Evolutionary conservation across 2,797 vertebrate genomes (phyloP), one percentile per base, ranked within the genome.

Genomic region (Myripristis jacobus): DNA sequence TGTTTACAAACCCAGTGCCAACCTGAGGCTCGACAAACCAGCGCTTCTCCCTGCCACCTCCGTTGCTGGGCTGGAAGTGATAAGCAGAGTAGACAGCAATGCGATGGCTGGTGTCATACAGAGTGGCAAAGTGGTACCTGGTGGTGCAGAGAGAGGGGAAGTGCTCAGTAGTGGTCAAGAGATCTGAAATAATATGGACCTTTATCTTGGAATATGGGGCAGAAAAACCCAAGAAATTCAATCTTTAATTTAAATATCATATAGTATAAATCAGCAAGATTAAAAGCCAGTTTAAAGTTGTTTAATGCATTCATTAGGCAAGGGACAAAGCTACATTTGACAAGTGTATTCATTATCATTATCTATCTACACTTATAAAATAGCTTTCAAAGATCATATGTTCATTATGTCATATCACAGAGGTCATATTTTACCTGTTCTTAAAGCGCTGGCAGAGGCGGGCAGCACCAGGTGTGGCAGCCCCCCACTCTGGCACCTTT

Each of bases 1-100:
- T 29, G 8, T 38, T 19, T 18, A 56, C 2, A 15, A 18, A 43
- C 19, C 15, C 24, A 12, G 21, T 19, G 70, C 85, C 52, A 59
- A 94, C 94, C 92, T 94, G 93, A 53, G 93, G 93, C 80, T 95
- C 94, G 1, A 94, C 84, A 78, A 94, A 95, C 94, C 94, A 94
- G 43, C 91, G 78, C 0, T 1, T 84, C 82, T 94, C 93, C 43
- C 93, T 83, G 48, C 93, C 93, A 0, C 94, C 93, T 8, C 92
- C 92, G 12, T 89, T 85, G 66, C 91, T 94, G 47, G 91, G 77
- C 81, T 91, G 70, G 82, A 94, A 95, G 1, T 77, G 63, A 79
- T 94, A 94, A 18, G 93, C 92, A 3, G 93, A 91, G 84, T 94
- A 95, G 58, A 93, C 89, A 11, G 93, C 92, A 12, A 92, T 94